phyloP scores from a whole-genome alignment of 2,888 invertebrate genomes.

The Euphydryas editha region DNA sequence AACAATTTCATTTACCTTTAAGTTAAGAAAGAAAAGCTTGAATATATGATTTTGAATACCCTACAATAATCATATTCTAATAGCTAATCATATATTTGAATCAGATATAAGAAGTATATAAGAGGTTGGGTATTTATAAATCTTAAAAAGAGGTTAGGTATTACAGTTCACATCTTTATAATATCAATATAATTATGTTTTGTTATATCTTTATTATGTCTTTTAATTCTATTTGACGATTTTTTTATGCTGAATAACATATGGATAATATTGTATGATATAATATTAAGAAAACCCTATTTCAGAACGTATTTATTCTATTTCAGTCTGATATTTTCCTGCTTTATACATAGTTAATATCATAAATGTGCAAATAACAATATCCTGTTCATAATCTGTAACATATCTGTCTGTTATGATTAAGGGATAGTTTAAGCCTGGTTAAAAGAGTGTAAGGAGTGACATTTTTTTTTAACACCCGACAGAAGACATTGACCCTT shows the following conservation, averaged over 20 bases:
- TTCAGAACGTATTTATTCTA: not conserved
- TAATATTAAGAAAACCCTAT: constrained; percentile 9
- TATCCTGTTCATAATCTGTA: too few relatives aligned
- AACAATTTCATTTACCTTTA: constrained; percentile 72
- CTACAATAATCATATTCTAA: too few relatives aligned
- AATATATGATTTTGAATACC: constrained; percentile 26
- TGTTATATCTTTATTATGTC: constrained; percentile 1
- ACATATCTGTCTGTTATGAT: too few relatives aligned
- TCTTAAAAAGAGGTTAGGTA: too few relatives aligned
- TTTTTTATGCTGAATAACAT: constrained; percentile 6
- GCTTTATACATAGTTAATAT: not conserved
- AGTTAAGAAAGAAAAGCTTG: constrained; percentile 73
- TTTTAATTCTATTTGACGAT: constrained; percentile 3
- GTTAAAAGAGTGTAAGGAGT: too few relatives aligned
- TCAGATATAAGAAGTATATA: too few relatives aligned
- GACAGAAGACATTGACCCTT: too few relatives aligned
- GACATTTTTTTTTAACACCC: too few relatives aligned
- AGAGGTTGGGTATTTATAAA: too few relatives aligned
- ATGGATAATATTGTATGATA: not conserved
- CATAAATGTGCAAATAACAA: too few relatives aligned
- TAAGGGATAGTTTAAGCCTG: too few relatives aligned
- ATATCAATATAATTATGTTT: constrained; percentile 13
- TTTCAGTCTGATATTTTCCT: not conserved
- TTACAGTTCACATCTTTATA: not conserved
- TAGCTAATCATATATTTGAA: too few relatives aligned